Evolutionary conservation across 2,888 invertebrate species (phyloP).

Genomic region (Priocnemis perturbator): DNA sequence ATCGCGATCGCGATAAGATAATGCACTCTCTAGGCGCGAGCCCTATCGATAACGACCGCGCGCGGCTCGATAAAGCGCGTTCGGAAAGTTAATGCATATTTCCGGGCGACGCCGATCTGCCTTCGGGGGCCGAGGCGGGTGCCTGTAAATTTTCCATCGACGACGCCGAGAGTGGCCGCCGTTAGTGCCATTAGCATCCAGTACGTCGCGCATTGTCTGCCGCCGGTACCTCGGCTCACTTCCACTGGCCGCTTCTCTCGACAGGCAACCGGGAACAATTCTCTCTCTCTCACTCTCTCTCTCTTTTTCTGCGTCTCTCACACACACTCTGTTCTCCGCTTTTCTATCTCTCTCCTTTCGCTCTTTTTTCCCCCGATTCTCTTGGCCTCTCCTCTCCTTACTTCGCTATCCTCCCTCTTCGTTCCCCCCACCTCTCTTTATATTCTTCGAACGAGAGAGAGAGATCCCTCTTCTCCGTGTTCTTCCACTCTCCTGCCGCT

Average conservation of each 20-base stretch:
- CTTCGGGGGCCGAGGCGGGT: no score
- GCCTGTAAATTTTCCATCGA: background rate
- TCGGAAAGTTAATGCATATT: no score
- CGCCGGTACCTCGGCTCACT: slow-evolving; percentile 42
- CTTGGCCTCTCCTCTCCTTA: slow-evolving; percentile 12
- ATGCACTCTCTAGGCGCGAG: no score
- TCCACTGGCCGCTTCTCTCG: slow-evolving; percentile 33
- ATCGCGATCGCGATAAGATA: no score
- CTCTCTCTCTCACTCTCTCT: no score
- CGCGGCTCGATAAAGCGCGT: no score
- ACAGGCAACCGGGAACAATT: slow-evolving; percentile 18
- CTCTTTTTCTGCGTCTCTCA: no score
- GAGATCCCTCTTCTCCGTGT: background rate
- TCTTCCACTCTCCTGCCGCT: slow-evolving; percentile 10
- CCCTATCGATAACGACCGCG: no score
- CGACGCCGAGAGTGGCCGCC: background rate
- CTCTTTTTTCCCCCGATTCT: background rate
- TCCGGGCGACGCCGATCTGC: no score
- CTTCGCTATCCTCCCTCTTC: slow-evolving; percentile 3
- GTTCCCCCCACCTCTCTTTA: background rate
- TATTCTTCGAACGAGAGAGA: no score
- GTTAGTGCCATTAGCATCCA: slow-evolving; percentile 23
- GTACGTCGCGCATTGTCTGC: slow-evolving; percentile 41
- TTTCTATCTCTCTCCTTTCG: slow-evolving; percentile 1
- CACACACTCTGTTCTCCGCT: background rate